Evolutionary conservation across 1,140 invertebrate genomes (phyloP), one percentile per base, ranked within the genome.

Genomic region (Drosophila littoralis): DNA sequence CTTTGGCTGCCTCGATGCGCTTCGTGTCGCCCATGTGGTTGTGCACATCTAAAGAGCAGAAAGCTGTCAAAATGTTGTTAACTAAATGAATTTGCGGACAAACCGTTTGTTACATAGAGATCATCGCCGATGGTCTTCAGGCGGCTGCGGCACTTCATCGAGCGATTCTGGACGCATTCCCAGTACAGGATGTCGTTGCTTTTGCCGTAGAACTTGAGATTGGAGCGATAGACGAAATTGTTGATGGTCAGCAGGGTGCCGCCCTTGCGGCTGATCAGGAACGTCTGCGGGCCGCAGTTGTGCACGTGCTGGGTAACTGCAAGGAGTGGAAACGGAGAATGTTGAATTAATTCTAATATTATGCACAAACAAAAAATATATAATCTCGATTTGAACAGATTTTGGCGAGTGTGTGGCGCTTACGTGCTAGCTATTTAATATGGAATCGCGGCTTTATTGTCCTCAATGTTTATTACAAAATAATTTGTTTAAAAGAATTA

Each of bases 121-220:
- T 92, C 85, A 75, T 92, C 85, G 2, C 92, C 92, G 17, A 92
- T 80, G 38, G 92, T 92, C 61, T 92, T 92, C 8, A 92, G 59
- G 17, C 92, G 88, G 48, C 92, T 92, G 10, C 91, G 83, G 51
- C 92, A 92, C 50, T 92, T 92, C 28, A 78, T 81, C 7, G 88
- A 90, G 32, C 92, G 84, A 75, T 92, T 92, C 38, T 92, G 84
- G 2, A 92, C 86, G 48, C 92, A 92, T 68, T 92, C 92, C 91
- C 91, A 92, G 40, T 92, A 92, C 2, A 92, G 64, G 32, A 91
- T 92, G 7, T 92, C 83, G 33, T 74, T 79, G 43, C 76, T 77
- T 32, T 81, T 81, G 45, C 92, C 92, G 33, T 83, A 91, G 10
- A 90, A 84, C 58, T 91, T 91, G 10, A 92, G 75, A 85, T 92